A percentile compares a stretch with the other conserved stretches of the same genome.
These are phyloP conservation scores for Whitmania pigra DNA, from an alignment of 1,140 invertebrate genomes.

Conservation along the genomic window DNA sequence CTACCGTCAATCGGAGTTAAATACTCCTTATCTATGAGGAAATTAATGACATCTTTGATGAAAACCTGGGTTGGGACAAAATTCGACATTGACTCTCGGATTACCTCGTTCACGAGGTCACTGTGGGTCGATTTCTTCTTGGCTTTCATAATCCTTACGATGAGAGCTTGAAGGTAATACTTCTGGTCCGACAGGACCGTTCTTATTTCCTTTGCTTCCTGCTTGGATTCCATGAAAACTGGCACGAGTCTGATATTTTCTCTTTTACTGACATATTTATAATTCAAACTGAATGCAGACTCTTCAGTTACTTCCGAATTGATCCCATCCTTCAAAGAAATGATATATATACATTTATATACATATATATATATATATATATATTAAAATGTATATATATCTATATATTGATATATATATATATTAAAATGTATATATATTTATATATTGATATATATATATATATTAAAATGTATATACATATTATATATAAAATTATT, in stretches of 20 bases:
- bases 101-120: slow-evolving; percentile 82
- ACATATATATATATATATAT: too few species aligned
- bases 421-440: too few species aligned
- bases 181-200: slow-evolving; percentile 92
- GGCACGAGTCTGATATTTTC: slow-evolving; percentile 82
- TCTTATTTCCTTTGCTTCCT: slow-evolving; percentile 52
- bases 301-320: slow-evolving; percentile 50
- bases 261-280: slow-evolving; percentile 75
- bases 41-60: slow-evolving; percentile 96
- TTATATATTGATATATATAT: too few species aligned
- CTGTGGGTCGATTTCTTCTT: slow-evolving; percentile 71
- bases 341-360: too few species aligned
- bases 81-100: slow-evolving; percentile 70
- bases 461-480: too few species aligned
- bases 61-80: slow-evolving; percentile 86
- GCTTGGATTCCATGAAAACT: slow-evolving; percentile 69
- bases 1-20: slow-evolving; percentile 79
- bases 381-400: not conserved
- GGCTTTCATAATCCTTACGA: too few species aligned
- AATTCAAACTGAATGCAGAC: slow-evolving; percentile 58
- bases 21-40: slow-evolving; percentile 93
- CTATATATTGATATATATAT: too few species aligned
- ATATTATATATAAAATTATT: too few species aligned
- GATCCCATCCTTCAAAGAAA: slow-evolving; percentile 21
- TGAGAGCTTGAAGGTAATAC: slow-evolving; percentile 86